Conservation (phyloP, 92 coral and sea anemone genomes). For the Pocillopora meandrina region DNA sequence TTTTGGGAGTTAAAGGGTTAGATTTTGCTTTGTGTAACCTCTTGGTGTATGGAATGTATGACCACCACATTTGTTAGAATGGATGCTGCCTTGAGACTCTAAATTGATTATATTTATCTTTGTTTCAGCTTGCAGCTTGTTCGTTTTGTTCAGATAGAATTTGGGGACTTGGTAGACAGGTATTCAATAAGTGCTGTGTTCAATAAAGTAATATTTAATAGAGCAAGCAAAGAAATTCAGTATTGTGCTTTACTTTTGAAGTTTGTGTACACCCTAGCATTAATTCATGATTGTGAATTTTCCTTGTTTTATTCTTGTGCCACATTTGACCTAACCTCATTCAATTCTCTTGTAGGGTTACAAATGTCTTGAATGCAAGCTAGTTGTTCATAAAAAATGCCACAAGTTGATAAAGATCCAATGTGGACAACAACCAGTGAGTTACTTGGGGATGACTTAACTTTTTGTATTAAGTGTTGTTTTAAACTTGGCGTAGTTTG, state of each 20-base stretch:
- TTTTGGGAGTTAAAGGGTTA: too few species aligned
- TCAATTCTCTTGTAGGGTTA: conserved; percentile 69
- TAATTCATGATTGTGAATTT: too few species aligned
- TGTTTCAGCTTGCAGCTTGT: conserved; percentile 91
- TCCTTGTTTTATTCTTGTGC: too few species aligned
- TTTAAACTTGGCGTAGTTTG: not conserved
- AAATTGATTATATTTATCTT: not conserved
- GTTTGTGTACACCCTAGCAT: too few species aligned
- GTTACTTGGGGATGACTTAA: not conserved
- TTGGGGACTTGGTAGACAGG: conserved; percentile 99
- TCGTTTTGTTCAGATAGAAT: conserved; percentile 94
- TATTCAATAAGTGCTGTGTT: conserved; percentile 22
- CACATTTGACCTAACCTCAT: not conserved
- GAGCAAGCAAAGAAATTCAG: too few species aligned
- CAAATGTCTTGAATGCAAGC: conserved; percentile 93
- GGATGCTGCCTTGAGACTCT: not conserved
- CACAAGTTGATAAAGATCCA: conserved; percentile 88
- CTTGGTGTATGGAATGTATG: too few species aligned
- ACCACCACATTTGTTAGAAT: not conserved
- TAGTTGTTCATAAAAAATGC: conserved; percentile 97
- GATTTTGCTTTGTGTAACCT: too few species aligned
- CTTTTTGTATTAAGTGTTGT: too few species aligned
- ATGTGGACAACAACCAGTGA: conserved; percentile 89
- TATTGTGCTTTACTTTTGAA: too few species aligned
- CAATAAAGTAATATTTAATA: too few species aligned